Evolutionary conservation across 2,888 invertebrate genomes (phyloP), one percentile per base, ranked within the genome.

Genomic region (Isoperla grammatica): DNA sequence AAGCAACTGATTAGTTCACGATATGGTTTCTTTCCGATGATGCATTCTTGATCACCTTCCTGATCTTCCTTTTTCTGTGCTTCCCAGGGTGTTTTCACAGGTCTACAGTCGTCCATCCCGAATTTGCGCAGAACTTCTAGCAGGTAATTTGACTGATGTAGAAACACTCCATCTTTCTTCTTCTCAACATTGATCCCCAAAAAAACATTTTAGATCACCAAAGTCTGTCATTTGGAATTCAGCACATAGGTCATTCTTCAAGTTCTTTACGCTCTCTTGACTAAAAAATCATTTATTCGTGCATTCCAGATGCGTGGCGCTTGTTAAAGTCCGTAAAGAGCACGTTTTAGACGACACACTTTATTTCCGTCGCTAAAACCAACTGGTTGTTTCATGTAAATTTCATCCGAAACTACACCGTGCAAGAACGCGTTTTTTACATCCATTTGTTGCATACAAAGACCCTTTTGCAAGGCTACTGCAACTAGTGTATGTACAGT

Each of bases 341-440:
- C 15, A 12, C 39, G 29, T 23, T 61, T 20, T 13, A 42, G 46
- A 29, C 29, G 22, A 39, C 37, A 40, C 35, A 40, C 40, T n/a
- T 37, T 55, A 15, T 55, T 39, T 40, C 55, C 55, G 17, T 39
- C 12, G 22, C 12, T 3, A 13, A 57, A 12, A 39, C 56, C 56
- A 17, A 56, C 11, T 11, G 56, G 56, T 9, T 15, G 45, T 35
- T 57, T 57, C 61, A 70, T 69, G 59, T 66, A 71, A 4, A 70
- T 61, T 19, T 68, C 65, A 50, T 68, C 67, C 13, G 67, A 45
- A 8, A 69, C 35, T 40, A 60, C 55, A 11, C 70, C 68, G 61
- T 70, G 66, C 9, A 70, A 61, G 62, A 71, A 71, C 1, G 69
- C 69, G 61, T 65, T 67, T 61, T 67, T 68, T 12, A 70, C 69